Base-by-base conservation (phyloP, 2,113 vertebrate genomes). In the Prunella himalayana region DNA sequence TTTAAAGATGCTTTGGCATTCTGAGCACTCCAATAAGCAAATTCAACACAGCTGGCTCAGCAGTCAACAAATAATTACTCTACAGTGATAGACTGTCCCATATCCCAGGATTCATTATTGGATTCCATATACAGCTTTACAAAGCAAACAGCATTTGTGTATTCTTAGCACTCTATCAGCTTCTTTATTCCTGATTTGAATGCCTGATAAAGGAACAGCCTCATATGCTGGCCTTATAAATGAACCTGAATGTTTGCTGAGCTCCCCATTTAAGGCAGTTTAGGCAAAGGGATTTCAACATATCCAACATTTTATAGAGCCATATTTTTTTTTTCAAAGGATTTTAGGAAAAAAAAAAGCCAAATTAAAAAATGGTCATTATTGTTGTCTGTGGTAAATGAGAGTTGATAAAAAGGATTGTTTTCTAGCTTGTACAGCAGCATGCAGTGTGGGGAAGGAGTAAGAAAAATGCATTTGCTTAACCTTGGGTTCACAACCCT, bases 1-100 rank as follows among this genome's bases (percentile, higher is more conserved):
- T 94, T 81, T 91, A 79, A 88, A 77, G 89, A 81, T 91, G 28
- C 50, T 86, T 92, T 75, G 57, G 66, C 76, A 85, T 92, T 95
- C 86, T 70, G 78, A 81, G 37, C 57, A 59, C 71, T 88, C 59
- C 68, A 73, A 93, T 73, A 92, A 1, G 3, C 44, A 92, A 92
- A 93, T 90, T 87, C 86, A 93, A 65, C 57, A 84, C 92, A 95
- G 94, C 90, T 94, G 91, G 84, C 61, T 93, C 88, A 94, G 90
- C 80, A 88, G 82, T 84, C 93, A 91, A 83, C 66, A 81, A 76
- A 81, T 87, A 95, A 94, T 90, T 94, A 60, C 68, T 80, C 86
- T 70, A 86, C 37, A 87, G 59, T 84, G 89, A 88, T 61, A 90
- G 64, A 95, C 65, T 90, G 56, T 86, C 86, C 64, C 69, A 37